phyloP scores from a whole-genome alignment of 2,797 vertebrate genomes.

The Artibeus jamaicensis region DNA sequence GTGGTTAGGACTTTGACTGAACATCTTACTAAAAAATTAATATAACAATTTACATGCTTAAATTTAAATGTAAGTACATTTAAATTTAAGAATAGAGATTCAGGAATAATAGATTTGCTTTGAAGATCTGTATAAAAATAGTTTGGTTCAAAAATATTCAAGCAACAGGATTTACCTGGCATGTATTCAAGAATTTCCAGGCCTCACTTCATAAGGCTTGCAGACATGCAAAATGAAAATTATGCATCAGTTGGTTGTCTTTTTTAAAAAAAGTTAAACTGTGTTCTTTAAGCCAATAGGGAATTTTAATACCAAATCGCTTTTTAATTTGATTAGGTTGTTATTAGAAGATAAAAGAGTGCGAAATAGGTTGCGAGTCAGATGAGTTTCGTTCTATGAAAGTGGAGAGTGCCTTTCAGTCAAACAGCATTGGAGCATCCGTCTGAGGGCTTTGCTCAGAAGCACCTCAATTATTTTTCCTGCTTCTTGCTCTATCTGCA shows the following conservation, averaged over 20 bases:
- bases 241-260: not conserved
- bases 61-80: too few species aligned
- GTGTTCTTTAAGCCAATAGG: not conserved
- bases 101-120: conserved; percentile 10
- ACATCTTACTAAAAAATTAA: not conserved
- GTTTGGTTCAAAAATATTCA: conserved; percentile 5
- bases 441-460: not conserved
- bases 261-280: not conserved
- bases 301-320: conserved; percentile 26
- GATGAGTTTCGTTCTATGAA: not conserved
- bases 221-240: not conserved
- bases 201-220: not conserved
- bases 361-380: not conserved
- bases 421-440: not conserved
- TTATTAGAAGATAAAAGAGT: conserved; percentile 31
- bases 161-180: conserved; percentile 3
- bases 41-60: not conserved
- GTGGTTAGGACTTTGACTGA: not conserved
- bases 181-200: conserved; percentile 25
- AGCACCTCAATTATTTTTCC: not conserved
- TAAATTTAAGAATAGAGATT: not conserved
- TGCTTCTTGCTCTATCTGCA: not conserved
- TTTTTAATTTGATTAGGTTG: conserved; percentile 10
- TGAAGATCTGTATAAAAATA: conserved; percentile 40
- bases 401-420: not conserved